These are phyloP conservation scores for Maniola hyperantus DNA, from an alignment of 2,888 invertebrate species.

Conservation along the genomic window DNA sequence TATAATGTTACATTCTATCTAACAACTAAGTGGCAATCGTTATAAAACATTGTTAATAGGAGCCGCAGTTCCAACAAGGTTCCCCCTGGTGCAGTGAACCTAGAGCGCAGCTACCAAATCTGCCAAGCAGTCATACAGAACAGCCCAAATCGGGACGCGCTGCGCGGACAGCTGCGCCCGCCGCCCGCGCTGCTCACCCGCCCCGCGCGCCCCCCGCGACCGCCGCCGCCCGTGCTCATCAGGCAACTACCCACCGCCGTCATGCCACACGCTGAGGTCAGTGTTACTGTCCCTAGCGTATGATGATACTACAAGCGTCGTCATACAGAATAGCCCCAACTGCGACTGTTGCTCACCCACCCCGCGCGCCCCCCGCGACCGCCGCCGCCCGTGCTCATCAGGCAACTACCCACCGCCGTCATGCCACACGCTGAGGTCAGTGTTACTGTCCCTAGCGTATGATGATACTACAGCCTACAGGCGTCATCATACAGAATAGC, in stretches of 20 bases:
- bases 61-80: constrained; percentile 87
- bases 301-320: constrained; percentile 81
- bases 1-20: too few relatives aligned
- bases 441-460: not conserved
- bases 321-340: constrained; percentile 97
- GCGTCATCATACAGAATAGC: not conserved
- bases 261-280: constrained; percentile 70
- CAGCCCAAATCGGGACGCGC: constrained; percentile 94
- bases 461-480: too few relatives aligned
- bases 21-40: not conserved
- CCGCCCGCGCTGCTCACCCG: constrained; percentile 89
- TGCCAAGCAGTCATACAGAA: constrained; percentile 96
- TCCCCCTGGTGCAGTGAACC: constrained; percentile 94
- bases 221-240: constrained; percentile 73
- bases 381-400: constrained; percentile 72
- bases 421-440: constrained; percentile 57
- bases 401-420: constrained; percentile 85
- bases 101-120: constrained; percentile 97
- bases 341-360: constrained; percentile 87
- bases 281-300: not conserved
- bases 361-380: constrained; percentile 63
- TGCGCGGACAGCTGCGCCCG: constrained; percentile 92
- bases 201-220: constrained; percentile 62
- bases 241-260: constrained; percentile 86
- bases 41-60: constrained; percentile 45